phyloP scores from a whole-genome alignment of 2,888 invertebrate genomes.

The Chouioia cunea region DNA sequence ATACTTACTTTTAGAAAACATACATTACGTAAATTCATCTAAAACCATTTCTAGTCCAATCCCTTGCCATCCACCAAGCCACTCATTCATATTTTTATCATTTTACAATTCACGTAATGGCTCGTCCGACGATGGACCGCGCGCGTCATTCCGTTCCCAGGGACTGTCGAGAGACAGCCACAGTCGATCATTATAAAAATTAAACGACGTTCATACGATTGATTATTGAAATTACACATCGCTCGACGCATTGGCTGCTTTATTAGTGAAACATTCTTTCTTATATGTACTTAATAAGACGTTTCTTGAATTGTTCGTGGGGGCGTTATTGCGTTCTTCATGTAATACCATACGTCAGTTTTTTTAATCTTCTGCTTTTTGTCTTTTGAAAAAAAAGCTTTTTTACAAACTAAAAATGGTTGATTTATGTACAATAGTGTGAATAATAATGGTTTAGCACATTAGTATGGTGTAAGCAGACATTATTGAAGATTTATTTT shows the following conservation, averaged over 20 bases:
- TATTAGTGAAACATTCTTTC: slow-evolving; percentile 22
- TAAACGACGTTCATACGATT: slow-evolving; percentile 69
- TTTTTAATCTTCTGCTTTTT: too few species aligned
- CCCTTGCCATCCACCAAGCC: neutral
- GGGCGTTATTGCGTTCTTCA: slow-evolving; percentile 66
- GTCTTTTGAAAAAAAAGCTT: too few species aligned
- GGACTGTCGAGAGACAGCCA: neutral
- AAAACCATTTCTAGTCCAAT: neutral
- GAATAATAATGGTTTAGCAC: too few species aligned
- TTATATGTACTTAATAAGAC: slow-evolving; percentile 61
- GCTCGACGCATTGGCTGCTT: slow-evolving; percentile 43
- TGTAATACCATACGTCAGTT: slow-evolving; percentile 60
- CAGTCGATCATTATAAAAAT: slow-evolving; percentile 66
- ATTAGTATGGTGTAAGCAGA: too few species aligned
- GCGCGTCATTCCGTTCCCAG: slow-evolving; percentile 4
- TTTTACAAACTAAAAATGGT: too few species aligned
- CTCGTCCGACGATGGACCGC: neutral
- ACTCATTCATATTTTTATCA: neutral
- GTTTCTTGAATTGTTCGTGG: slow-evolving; percentile 65
- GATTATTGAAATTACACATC: slow-evolving; percentile 67
- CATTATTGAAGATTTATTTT: too few species aligned
- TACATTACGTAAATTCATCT: neutral
- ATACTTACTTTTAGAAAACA: neutral
- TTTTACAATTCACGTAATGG: slow-evolving; percentile 16
- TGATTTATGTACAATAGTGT: too few species aligned